Evolutionary conservation across 2,888 invertebrate species (phyloP).

Genomic region (Tiliacea aurago): DNA sequence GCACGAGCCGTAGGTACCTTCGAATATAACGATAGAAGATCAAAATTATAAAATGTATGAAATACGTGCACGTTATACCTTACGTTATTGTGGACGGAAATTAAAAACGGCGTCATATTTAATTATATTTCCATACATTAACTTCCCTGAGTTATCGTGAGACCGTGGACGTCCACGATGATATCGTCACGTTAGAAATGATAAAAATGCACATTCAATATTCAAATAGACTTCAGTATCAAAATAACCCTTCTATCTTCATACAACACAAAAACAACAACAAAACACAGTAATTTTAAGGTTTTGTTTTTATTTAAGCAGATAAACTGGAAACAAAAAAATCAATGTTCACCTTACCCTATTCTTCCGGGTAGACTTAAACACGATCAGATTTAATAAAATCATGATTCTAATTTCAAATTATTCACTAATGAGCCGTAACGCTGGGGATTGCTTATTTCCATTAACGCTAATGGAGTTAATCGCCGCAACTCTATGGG

Average conservation of each 20-base stretch:
- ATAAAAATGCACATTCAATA: not conserved
- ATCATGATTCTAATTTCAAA: constrained; percentile 60
- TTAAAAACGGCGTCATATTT: not conserved
- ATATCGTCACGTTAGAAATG: not conserved
- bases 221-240: not conserved
- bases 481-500: constrained; percentile 74
- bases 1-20: not conserved
- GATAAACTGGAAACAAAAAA: not conserved
- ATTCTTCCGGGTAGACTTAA: constrained; percentile 19
- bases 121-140: too few species aligned
- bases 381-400: constrained; percentile 44
- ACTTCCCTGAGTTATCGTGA: not conserved
- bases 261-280: not conserved
- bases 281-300: not conserved
- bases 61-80: not conserved
- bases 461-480: constrained; percentile 78
- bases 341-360: too few species aligned
- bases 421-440: constrained; percentile 74
- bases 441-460: constrained; percentile 71
- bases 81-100: not conserved
- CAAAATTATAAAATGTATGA: not conserved
- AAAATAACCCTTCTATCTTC: not conserved
- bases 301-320: not conserved
- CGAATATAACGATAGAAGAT: not conserved
- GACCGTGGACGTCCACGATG: not conserved